These are phyloP conservation scores for Trypoxylon attenuatum DNA, from an alignment of 2,888 invertebrate species.

Conservation along the genomic window DNA sequence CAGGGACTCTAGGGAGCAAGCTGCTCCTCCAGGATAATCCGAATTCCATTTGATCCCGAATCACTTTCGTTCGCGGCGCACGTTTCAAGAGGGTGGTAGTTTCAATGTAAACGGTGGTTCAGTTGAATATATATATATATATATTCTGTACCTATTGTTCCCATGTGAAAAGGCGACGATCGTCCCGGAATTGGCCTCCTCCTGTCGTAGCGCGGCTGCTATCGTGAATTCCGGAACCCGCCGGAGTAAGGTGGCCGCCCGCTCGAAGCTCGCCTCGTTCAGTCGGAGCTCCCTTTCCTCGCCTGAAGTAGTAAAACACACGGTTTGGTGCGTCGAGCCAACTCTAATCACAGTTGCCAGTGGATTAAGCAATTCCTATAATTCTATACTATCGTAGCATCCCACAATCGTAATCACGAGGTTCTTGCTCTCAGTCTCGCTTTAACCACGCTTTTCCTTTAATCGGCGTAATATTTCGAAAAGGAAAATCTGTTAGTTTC, in stretches of 20 bases:
- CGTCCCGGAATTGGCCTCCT: constrained; percentile 88
- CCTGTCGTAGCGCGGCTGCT: constrained; percentile 85
- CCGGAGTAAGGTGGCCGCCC: constrained; percentile 82
- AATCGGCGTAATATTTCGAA: too few relatives aligned
- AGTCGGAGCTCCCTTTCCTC: constrained; percentile 84
- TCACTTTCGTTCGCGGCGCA: not conserved
- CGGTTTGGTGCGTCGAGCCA: constrained; percentile 33
- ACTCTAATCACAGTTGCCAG: too few relatives aligned
- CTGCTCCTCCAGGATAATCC: not conserved
- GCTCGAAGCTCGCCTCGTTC: constrained; percentile 81
- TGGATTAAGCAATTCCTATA: too few relatives aligned
- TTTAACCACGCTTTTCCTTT: too few relatives aligned
- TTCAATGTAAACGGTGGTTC: too few relatives aligned
- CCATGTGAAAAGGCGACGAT: constrained; percentile 89
- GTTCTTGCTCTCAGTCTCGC: too few relatives aligned
- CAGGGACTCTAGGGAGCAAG: not conserved
- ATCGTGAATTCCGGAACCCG: constrained; percentile 88
- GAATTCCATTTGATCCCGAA: not conserved
- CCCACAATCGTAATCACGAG: too few relatives aligned
- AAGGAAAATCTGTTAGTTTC: too few relatives aligned
- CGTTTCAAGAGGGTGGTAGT: not conserved
- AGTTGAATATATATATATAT: constrained; percentile 14
- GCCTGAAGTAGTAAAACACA: constrained; percentile 76
- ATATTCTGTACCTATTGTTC: constrained; percentile 79
- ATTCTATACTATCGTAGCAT: too few relatives aligned